Evolutionary conservation across 2,113 vertebrate species (phyloP).

Genomic region (Triplophysa rosa): DNA sequence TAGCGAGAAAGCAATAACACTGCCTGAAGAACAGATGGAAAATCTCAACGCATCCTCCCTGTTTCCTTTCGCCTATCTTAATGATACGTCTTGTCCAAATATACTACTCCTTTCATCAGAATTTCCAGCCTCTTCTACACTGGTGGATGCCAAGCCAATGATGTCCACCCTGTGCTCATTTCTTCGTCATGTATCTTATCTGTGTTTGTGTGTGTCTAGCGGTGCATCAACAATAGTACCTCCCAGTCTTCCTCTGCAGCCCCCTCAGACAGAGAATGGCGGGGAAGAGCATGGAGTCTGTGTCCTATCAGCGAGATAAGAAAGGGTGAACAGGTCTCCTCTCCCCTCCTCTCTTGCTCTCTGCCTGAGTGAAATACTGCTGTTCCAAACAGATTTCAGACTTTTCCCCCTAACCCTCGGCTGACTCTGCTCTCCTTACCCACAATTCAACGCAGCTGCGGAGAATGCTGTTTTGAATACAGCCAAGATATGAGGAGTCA

Average conservation of each 20-base stretch:
- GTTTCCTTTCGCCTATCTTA: constrained; percentile 77
- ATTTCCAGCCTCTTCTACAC: constrained; percentile 75
- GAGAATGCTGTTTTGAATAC: constrained; percentile 31
- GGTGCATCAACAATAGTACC: constrained; percentile 71
- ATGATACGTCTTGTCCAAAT: constrained; percentile 82
- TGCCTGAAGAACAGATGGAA: constrained; percentile 79
- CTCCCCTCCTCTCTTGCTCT: constrained; percentile 54
- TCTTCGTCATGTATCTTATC: constrained; percentile 67
- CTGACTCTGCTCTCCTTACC: constrained; percentile 15
- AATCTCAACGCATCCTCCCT: constrained; percentile 67
- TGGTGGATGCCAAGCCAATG: constrained; percentile 71
- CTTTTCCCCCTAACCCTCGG: constrained; percentile 22
- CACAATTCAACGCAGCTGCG: constrained; percentile 28
- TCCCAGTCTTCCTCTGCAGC: constrained; percentile 68
- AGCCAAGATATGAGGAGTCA: constrained; percentile 41
- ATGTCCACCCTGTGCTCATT: constrained; percentile 68
- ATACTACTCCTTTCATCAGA: constrained; percentile 83
- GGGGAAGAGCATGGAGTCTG: constrained; percentile 60
- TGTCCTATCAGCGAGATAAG: constrained; percentile 75
- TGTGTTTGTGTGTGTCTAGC: constrained; percentile 36
- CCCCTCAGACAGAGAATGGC: constrained; percentile 60
- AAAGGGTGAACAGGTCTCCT: constrained; percentile 59
- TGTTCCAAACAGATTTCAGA: constrained; percentile 27
- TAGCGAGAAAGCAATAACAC: constrained; percentile 73
- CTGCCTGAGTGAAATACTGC: constrained; percentile 49